Evolutionary conservation across 2,888 invertebrate species (phyloP), one percentile per base, ranked within the genome.

Genomic region (Hirtodrosophila trivittata): DNA sequence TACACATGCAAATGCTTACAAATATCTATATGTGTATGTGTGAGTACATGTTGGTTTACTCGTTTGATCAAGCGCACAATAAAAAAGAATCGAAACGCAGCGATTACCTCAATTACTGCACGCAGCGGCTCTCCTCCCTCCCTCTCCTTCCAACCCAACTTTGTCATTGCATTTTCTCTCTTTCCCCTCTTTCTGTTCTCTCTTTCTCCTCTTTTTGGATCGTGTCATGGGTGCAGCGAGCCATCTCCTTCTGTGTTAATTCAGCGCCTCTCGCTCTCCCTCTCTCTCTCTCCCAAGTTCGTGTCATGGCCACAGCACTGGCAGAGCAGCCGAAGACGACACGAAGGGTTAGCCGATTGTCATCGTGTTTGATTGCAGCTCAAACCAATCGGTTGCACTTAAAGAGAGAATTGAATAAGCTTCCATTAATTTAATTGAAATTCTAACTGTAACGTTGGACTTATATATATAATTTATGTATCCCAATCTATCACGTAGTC

Each of bases 41-140:
- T 4, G 32, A 12, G 8, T 9, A 12, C 18, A 21, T 42, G 18
- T 21, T 21, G 3, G 5, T 5, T 21, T 21, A 21, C 18, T 21
- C 18, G 18, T 21, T 62, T 38, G 21, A 35, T 26, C 33, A 32
- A 26, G 14, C 16, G 21, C 18, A 37, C 16, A 52, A 35, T 14
- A 14, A 12, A 14, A 57, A 28, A 37, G 41, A 60, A 55, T 50
- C 43, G 47, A 60, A 50, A 43, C 46, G 54, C 45, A 18, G 30
- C 51, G 75, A 71, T 71, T 64, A 50, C 39, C 51, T 47, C 62
- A 57, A 66, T 58, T 51, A 35, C 39, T 56, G 37, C 63, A 43
- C 32, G 28, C 28, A 28, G 5, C n/a, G n/a, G n/a, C n/a, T 2
- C 7, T 28, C 28, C 28, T n/a, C 28, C 28, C 28, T 8, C 28